Conservation (phyloP, 2,888 invertebrate species). For the Eustalomyia histrio region DNA sequence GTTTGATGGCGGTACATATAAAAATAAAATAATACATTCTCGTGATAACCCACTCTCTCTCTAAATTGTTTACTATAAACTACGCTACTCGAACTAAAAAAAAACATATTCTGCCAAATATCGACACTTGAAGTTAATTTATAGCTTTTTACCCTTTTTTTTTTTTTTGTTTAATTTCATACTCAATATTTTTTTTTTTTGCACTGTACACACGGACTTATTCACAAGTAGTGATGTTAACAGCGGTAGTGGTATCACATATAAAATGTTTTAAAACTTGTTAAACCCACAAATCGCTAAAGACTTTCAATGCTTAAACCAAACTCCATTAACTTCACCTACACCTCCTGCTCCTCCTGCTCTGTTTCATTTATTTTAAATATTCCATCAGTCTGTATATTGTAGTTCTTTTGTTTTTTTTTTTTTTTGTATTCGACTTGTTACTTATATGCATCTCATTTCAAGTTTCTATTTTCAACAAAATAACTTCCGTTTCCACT, state of each 20-base stretch:
- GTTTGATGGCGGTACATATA: slow-evolving; percentile 55
- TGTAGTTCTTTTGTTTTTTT: slow-evolving; percentile 25
- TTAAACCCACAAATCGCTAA: slow-evolving; percentile 68
- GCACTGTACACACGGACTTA: neutral
- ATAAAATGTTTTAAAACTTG: slow-evolving; percentile 52
- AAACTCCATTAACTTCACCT: too few species aligned
- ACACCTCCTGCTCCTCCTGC: neutral
- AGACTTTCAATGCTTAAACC: slow-evolving; percentile 54
- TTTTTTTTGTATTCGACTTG: slow-evolving; percentile 34
- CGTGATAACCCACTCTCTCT: slow-evolving; percentile 58
- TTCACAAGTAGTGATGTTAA: slow-evolving; percentile 20
- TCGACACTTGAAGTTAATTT: slow-evolving; percentile 79
- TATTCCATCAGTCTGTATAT: slow-evolving; percentile 48
- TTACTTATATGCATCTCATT: slow-evolving; percentile 59
- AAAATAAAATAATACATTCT: neutral
- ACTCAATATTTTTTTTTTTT: slow-evolving; percentile 23
- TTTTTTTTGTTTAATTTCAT: slow-evolving; percentile 65
- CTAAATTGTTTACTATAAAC: slow-evolving; percentile 44
- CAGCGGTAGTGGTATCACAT: slow-evolving; percentile 12
- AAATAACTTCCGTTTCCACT: slow-evolving; percentile 68
- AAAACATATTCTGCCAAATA: slow-evolving; percentile 70
- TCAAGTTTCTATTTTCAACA: slow-evolving; percentile 61
- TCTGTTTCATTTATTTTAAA: slow-evolving; percentile 8
- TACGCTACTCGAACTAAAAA: slow-evolving; percentile 35
- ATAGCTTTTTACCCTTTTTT: slow-evolving; percentile 79